Evolutionary conservation across 2,797 vertebrate genomes (phyloP).

Genomic region (Takifugu ocellatus): DNA sequence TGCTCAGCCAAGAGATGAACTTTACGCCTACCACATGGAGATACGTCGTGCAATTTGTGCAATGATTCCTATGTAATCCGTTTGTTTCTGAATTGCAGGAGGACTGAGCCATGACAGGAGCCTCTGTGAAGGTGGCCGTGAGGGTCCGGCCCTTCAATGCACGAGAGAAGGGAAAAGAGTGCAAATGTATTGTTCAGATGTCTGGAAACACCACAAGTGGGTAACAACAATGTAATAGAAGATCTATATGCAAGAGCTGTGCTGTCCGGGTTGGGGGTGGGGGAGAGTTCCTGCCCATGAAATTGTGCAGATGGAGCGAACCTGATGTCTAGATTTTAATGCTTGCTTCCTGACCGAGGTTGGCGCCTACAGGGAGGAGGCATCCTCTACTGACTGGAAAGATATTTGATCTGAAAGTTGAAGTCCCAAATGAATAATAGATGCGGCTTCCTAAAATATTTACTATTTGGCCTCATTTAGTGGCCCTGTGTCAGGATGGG

Average conservation of each 20-base stretch:
- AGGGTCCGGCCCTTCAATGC: constrained; percentile 98
- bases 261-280: too few relatives aligned
- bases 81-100: too few relatives aligned
- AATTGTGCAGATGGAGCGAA: too few relatives aligned
- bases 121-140: constrained; percentile 98
- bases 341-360: too few relatives aligned
- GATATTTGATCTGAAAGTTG: constrained; percentile 73
- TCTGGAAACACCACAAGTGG: constrained; percentile 96
- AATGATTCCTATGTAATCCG: too few relatives aligned
- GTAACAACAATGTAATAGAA: constrained; percentile 50
- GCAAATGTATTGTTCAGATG: constrained; percentile 99
- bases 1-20: too few relatives aligned
- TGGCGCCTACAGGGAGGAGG: too few relatives aligned
- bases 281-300: too few relatives aligned
- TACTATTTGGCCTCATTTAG: constrained; percentile 78
- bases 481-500: constrained; percentile 5
- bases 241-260: too few relatives aligned
- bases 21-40: too few relatives aligned
- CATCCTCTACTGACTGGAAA: constrained; percentile 50
- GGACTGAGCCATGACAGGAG: constrained; percentile 86
- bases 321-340: too few relatives aligned
- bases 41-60: too few relatives aligned
- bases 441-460: constrained; percentile 81
- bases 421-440: constrained; percentile 76
- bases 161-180: constrained; percentile 89